Evolutionary conservation across 2,888 invertebrate genomes (phyloP).

Genomic region (Alitta virens): DNA sequence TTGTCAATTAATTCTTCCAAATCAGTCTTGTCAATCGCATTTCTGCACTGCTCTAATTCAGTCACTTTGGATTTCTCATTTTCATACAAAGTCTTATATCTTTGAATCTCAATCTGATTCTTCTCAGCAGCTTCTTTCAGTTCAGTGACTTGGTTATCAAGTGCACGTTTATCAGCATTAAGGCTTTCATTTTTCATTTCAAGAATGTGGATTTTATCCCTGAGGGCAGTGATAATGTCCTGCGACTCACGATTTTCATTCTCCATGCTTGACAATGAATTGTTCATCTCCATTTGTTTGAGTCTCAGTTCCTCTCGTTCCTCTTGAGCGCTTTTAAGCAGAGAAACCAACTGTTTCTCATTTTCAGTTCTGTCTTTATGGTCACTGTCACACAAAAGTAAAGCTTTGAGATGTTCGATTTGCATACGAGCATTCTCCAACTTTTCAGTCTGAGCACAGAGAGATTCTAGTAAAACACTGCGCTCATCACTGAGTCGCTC

Average conservation of each 20-base stretch:
- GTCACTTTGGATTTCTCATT: constrained; percentile 80
- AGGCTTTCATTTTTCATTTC: constrained; percentile 75
- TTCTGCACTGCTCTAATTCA: constrained; percentile 63
- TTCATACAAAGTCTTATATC: constrained; percentile 75
- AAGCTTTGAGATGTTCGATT: constrained; percentile 79
- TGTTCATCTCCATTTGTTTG: constrained; percentile 77
- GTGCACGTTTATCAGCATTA: constrained; percentile 71
- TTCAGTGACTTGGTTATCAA: constrained; percentile 68
- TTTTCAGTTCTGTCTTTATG: constrained; percentile 52
- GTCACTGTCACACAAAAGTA: constrained; percentile 59
- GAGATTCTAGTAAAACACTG: constrained; percentile 81
- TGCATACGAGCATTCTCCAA: constrained; percentile 81
- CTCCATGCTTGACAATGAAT: constrained; percentile 63
- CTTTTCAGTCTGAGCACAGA: constrained; percentile 88
- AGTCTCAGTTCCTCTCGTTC: constrained; percentile 52
- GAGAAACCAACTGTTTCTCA: constrained; percentile 70
- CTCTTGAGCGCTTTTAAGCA: constrained; percentile 65
- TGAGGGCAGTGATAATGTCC: constrained; percentile 60
- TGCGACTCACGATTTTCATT: constrained; percentile 42
- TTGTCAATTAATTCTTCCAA: constrained; percentile 67
- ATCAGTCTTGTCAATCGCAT: constrained; percentile 71
- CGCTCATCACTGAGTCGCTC: constrained; percentile 85
- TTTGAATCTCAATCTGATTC: constrained; percentile 75
- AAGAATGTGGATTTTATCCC: constrained; percentile 67
- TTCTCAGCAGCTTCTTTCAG: constrained; percentile 69